Evolutionary conservation across 2,888 invertebrate genomes (phyloP).

Genomic region (Agrochola lota): DNA sequence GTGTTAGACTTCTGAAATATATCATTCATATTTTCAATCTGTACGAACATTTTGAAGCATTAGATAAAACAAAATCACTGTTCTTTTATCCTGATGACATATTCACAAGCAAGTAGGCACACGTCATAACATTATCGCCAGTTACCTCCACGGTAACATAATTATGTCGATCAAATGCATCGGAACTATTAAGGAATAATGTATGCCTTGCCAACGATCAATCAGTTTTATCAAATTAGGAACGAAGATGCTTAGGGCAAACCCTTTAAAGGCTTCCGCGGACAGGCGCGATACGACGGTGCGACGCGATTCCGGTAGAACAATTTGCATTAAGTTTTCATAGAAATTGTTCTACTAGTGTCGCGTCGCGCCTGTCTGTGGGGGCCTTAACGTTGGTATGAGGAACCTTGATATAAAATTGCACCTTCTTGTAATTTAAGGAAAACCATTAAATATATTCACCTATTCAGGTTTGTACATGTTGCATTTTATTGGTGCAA

Average conservation of each 20-base stretch:
- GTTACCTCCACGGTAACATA: conserved; percentile 1
- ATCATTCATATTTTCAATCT: not conserved
- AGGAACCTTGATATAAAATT: not conserved
- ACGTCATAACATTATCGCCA: not conserved
- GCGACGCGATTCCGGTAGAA: no score
- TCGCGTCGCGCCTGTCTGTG: no score
- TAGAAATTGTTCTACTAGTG: no score
- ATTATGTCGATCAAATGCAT: conserved; percentile 41
- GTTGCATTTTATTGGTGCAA: conserved; percentile 25
- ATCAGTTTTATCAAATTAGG: conserved; percentile 40
- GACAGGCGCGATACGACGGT: no score
- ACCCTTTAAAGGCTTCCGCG: not conserved
- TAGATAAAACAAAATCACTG: not conserved
- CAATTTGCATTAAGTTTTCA: no score
- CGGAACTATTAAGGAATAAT: conserved; percentile 33
- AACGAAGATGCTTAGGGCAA: conserved; percentile 5
- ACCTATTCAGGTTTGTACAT: conserved; percentile 10
- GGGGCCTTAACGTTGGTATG: not conserved
- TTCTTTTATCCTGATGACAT: not conserved
- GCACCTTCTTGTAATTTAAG: conserved; percentile 6
- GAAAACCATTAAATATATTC: conserved; percentile 18
- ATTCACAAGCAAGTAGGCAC: not conserved
- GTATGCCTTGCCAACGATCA: conserved; percentile 27
- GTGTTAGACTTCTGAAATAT: not conserved
- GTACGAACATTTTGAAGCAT: not conserved